A percentile compares a stretch with the other conserved stretches of the same genome.
Conservation (phyloP, 2,888 invertebrate species). For the Glomeris marginata region DNA sequence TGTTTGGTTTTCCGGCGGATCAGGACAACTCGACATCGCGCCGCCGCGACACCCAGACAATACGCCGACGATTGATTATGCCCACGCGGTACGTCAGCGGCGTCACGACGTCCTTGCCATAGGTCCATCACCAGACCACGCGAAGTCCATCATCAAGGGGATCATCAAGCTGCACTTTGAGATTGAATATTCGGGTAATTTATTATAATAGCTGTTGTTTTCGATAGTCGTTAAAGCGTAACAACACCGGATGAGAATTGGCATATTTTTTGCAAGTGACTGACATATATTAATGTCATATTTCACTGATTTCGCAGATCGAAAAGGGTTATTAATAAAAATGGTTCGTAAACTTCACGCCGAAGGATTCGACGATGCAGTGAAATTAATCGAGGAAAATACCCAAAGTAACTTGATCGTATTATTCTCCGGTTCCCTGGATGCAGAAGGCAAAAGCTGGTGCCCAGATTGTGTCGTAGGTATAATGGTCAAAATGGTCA, state of each 20-base stretch:
- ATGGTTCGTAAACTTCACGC: conserved; percentile 38
- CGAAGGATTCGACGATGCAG: conserved; percentile 47
- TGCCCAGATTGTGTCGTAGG: conserved; percentile 76
- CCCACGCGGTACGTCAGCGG: no score
- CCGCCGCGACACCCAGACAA: no score
- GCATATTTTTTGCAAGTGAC: no score
- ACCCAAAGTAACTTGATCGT: conserved; percentile 36
- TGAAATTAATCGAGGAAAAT: conserved; percentile 39
- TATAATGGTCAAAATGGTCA: conserved; percentile 24
- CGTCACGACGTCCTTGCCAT: no score
- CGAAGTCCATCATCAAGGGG: neutral
- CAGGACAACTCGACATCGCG: no score
- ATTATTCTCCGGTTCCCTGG: conserved; percentile 50
- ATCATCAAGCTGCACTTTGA: neutral
- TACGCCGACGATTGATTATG: no score
- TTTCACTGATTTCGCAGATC: no score
- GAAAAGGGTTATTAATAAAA: conserved; percentile 14
- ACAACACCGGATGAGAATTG: neutral
- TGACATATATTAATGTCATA: no score
- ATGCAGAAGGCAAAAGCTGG: conserved; percentile 58
- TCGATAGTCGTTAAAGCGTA: neutral
- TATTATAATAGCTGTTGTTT: no score
- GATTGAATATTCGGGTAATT: neutral
- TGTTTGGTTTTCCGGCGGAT: no score
- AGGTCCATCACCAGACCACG: neutral